Evolutionary conservation across 2,888 invertebrate genomes (phyloP), one percentile per base, ranked within the genome.

Genomic region (Clunio marinus): DNA sequence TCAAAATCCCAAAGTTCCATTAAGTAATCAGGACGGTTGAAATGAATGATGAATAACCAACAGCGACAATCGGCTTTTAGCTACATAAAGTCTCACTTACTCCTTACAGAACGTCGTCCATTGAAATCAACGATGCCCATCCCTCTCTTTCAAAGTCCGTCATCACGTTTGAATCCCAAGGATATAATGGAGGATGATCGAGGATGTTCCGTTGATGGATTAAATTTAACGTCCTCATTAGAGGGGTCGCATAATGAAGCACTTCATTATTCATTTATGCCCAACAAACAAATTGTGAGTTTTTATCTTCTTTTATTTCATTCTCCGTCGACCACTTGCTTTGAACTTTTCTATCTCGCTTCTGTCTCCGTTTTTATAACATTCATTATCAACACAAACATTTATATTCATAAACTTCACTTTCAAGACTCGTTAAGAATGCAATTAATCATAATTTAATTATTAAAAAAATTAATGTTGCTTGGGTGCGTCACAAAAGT

Each of bases 261-360:
- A 71, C 74, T 78, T 70, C 79, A 79, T 73, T 79, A 79, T 70
- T 78, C 78, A 72, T 79, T 79, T 75, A 77, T 78, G 75, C 79
- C 79, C 74, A 78, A 78, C 73, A 79, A 79, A 74, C 79, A 79
- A 76, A 78, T 79, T 74, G 79, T 79, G 74, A 79, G 79, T 79
- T 51, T 20, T 22, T 20, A 17, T 10, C 10, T 32, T 32, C 10
- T 32, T 32, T 7, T 32, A 4, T 7, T 32, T 32, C 32, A 41
- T 41, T 41, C 15, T 41, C 15, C 13, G 10, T 41, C 20, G 51
- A 17, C 7, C 51, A 51, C 22, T 15, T n/a, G n/a, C n/a, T n/a
- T n/a, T n/a, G n/a, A n/a, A n/a, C n/a, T n/a, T n/a, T n/a, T n/a
- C 10, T 41, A 10, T 2, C 10, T 15, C 15, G 41, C 10, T 41